Evolutionary conservation across 1,140 invertebrate genomes (phyloP), one percentile per base, ranked within the genome.

Genomic region (Chrysoperla carnea): DNA sequence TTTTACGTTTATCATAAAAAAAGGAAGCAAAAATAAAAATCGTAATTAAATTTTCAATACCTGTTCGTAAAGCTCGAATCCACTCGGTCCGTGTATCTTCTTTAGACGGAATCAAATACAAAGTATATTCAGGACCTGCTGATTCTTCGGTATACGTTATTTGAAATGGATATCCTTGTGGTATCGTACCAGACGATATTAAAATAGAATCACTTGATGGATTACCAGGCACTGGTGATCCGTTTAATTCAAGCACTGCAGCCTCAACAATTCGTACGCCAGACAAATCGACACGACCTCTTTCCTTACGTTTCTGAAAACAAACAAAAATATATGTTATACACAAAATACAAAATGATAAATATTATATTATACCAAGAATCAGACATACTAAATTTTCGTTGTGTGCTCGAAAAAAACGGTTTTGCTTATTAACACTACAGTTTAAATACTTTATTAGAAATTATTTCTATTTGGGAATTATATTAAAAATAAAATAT

Each of bases 201-300:
- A 36, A 14, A 11, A 38, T 9, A 37, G 37, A 42, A 8, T 55
- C 54, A 42, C 56, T 52, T 7, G 56, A 51, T 29, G 50, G 52
- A 13, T 57, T 54, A 9, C 49, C 52, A 50, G 45, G 50, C 52
- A 44, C 52, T 43, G 49, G 51, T 46, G 44, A 58, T 53, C 67
- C 71, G 45, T 64, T 71, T 45, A 80, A 63, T 46, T 64, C 72
- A 45, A 81, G 62, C 45, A 70, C 69, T 7, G 79, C 78, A 48
- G 71, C 69, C 62, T 89, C 84, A 46, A 89, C 75, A 35, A 81
- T 74, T 52, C 78, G 75, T 41, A 88, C 76, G 47, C 67, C 68
- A 47, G 72, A 73, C 41, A 86, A 67, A 42, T 71, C 67, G 51
- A 89, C 79, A 41, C 82, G 72, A 23, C 85, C 84, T 50, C 82